A percentile compares a stretch with the other conserved stretches of the same genome.
These are phyloP conservation scores for Pycnonotus jocosus DNA, from an alignment of 2,113 vertebrate genomes.

Conservation along the genomic window DNA sequence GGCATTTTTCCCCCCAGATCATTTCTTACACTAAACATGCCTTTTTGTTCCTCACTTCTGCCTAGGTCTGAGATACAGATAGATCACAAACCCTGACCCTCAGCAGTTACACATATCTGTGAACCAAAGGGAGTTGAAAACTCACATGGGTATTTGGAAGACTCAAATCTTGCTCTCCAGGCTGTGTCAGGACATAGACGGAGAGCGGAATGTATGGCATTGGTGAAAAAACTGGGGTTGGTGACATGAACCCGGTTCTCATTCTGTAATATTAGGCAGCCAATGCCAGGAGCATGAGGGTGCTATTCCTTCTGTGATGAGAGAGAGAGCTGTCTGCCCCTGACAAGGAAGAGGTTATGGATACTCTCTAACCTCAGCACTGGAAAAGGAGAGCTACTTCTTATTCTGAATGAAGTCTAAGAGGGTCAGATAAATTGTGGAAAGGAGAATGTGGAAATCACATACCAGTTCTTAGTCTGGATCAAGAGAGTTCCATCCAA, in stretches of 20 bases:
- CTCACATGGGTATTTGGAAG: not conserved
- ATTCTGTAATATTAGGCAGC: rapidly evolving
- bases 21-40: not conserved
- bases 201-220: not conserved
- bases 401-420: not conserved
- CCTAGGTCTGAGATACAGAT: not conserved
- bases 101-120: not conserved
- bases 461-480: not conserved
- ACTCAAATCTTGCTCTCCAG: not conserved
- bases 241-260: rapidly evolving
- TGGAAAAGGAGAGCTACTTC: not conserved
- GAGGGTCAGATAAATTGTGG: not conserved
- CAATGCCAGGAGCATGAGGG: rapidly evolving
- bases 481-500: not conserved
- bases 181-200: not conserved
- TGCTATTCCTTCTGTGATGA: not conserved
- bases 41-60: not conserved
- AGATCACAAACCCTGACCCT: not conserved
- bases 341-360: not conserved
- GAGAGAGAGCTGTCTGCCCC: not conserved
- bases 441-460: not conserved
- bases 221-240: not conserved
- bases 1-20: not conserved
- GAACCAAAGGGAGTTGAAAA: not conserved
- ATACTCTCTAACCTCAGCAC: not conserved